phyloP scores from a whole-genome alignment of 1,140 invertebrate species.

The Bactericera cockerelli region DNA sequence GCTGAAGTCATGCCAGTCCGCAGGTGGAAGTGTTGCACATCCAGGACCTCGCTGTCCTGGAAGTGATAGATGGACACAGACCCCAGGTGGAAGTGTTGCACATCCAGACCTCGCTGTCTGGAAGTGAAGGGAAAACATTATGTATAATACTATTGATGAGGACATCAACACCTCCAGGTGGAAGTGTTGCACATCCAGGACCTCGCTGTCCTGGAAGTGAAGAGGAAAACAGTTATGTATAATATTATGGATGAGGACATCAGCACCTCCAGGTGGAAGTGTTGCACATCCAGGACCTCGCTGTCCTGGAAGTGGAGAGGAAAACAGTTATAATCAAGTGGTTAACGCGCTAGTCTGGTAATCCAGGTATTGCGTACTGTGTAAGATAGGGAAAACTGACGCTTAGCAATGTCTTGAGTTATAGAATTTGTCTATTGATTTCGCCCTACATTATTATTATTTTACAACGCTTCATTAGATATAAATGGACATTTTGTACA shows the following conservation, averaged over 20 bases:
- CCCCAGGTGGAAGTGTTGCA: slow-evolving; percentile 46
- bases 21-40: slow-evolving; percentile 43
- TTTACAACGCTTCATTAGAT: too few relatives aligned
- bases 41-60: slow-evolving; percentile 34
- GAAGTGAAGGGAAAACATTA: too few relatives aligned
- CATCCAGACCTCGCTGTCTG: slow-evolving; percentile 32
- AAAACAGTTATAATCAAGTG: too few relatives aligned
- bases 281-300: slow-evolving; percentile 35
- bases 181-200: slow-evolving; percentile 39
- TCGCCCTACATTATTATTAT: too few relatives aligned
- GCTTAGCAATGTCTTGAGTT: too few relatives aligned
- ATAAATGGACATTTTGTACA: too few relatives aligned
- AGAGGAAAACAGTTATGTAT: too few relatives aligned
- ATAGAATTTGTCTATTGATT: too few relatives aligned
- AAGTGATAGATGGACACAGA: slow-evolving; percentile 29
- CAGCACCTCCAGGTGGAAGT: slow-evolving; percentile 43
- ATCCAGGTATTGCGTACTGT: too few relatives aligned
- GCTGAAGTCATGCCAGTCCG: slow-evolving; percentile 51
- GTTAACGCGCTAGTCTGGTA: too few relatives aligned
- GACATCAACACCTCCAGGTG: slow-evolving; percentile 39
- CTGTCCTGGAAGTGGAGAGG: slow-evolving; percentile 34
- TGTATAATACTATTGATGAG: too few relatives aligned
- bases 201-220: slow-evolving; percentile 33
- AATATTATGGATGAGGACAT: slow-evolving; percentile 37
- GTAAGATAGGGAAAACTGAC: too few relatives aligned